Base-by-base conservation (phyloP, 2,888 invertebrate genomes). In the Drosophila percnosoma region DNA sequence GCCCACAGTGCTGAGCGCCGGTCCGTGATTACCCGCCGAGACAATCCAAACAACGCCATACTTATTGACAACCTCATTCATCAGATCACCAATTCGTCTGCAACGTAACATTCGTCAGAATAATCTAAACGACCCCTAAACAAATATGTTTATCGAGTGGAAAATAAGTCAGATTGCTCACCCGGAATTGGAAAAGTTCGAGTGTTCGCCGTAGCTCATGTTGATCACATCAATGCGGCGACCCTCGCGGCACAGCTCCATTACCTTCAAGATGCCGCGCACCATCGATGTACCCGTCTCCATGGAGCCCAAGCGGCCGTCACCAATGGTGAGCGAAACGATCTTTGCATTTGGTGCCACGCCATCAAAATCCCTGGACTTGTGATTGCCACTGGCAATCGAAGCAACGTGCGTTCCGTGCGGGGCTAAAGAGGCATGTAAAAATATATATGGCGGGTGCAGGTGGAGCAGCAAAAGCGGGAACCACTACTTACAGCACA, bases 321-420 rank as follows among this genome's bases (percentile, higher is more conserved):
- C 99, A n/a, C 98, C 97, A 73, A 99, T 98, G 36, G 97, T 97
- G 55, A 99, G 94, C 0, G 98, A 98, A 42, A 99, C 95, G 63
- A 99, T 95, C 93, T 98, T 97, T 3, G 99, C 99, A 38, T 99
- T 99, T 0, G 99, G 99, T 0, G 99, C 99, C 0, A 99, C 95
- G 3, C 99, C 99, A 93, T 99, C 98, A 77, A 96, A 95, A 83
- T 98, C 98, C 0, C 97, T 97, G 63, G 95, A 95, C 31, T 97
- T 96, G 77, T 96, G 95, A 64, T 97, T 96, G 0, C 97, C 99
- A 2, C 99, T 96, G 1, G 99, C 98, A 83, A 99, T 99, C 11
- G 98, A 97, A 0, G 99, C 98, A 6, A 99, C 99, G 93, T 99
- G 99, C 0, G 99, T 99, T 33, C 99, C 99, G 93, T 99, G 99